phyloP scores from a whole-genome alignment of 2,888 invertebrate species.

The Ophion ellenae region DNA sequence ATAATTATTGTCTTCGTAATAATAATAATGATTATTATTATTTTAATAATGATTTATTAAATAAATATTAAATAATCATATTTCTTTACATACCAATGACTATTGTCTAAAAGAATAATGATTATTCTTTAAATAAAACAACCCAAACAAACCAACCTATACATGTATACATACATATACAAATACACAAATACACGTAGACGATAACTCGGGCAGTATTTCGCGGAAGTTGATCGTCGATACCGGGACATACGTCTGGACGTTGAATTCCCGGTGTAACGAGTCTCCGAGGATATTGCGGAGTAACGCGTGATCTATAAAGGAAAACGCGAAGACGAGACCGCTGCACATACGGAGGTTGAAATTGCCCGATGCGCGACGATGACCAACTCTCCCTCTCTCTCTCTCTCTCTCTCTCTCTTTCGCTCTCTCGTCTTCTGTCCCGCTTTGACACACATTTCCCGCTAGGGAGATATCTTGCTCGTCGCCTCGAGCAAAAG shows the following conservation, averaged over 20 bases:
- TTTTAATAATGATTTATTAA: too few relatives aligned
- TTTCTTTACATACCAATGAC: too few relatives aligned
- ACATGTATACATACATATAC: too few relatives aligned
- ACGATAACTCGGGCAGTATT: slow-evolving; percentile 12
- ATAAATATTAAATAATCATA: too few relatives aligned
- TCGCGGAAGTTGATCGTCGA: slow-evolving; percentile 38
- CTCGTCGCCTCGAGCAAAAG: slow-evolving; percentile 42
- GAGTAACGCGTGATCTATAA: slow-evolving; percentile 17
- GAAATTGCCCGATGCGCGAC: slow-evolving; percentile 20
- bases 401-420: slow-evolving; percentile 1
- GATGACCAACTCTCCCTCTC: slow-evolving; percentile 31
- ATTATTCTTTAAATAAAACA: too few relatives aligned
- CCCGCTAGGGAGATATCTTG: slow-evolving; percentile 52
- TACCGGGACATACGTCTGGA: slow-evolving; percentile 47
- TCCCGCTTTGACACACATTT: slow-evolving; percentile 64
- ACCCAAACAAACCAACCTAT: too few relatives aligned
- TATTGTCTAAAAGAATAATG: too few relatives aligned
- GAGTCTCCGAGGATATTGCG: slow-evolving; percentile 19
- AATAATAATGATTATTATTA: too few relatives aligned
- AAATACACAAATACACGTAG: too few relatives aligned
- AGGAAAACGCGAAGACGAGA: slow-evolving; percentile 42
- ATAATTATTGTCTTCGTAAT: too few relatives aligned
- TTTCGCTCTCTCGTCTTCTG: slow-evolving; percentile 2
- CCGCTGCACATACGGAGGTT: slow-evolving; percentile 4
- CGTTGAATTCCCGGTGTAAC: slow-evolving; percentile 42